Base-by-base conservation (phyloP, 2,113 vertebrate genomes). In the Rhea americana region DNA sequence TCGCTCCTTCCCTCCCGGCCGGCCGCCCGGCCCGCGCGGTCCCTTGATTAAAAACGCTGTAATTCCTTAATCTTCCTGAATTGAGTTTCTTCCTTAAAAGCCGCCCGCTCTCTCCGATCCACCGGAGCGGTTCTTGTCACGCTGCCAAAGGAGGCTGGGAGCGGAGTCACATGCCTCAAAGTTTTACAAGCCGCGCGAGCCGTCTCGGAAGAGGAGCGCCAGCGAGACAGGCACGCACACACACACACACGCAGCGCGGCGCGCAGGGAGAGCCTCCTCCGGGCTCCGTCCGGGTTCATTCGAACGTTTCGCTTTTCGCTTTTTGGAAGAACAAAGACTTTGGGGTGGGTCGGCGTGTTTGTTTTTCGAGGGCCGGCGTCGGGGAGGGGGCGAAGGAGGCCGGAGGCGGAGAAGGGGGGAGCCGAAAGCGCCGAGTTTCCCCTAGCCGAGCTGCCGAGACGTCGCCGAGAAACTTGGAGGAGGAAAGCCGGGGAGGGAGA, bases 111-210 rank as follows among this genome's bases (percentile, higher is more conserved):
- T 85, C 56, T 91, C 92, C 47, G 43, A 93, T 94, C 90, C 90
- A 85, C 91, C 88, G 73, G 75, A 56, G 67, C 73, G 66, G 95
- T 94, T 97, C 96, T 88, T 97, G 97, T 97, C 96, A 97, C 50
- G 73, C 94, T 97, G 97, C 97, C 97, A 97, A 95, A 65, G 90
- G 96, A 97, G 97, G 97, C 96, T 86, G 95, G 86, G 97, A 95
- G 93, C 94, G 87, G 95, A 91, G 96, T 97, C 97, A 97, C 97
- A 97, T 13, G 93, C 95, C 62, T 82, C 96, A 74, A 97, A 97
- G 95, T 97, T 97, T 97, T 96, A 95, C 97, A 95, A 88, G 96
- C 94, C 78, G 79, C 92, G 90, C 11, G 70, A 95, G 93, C 74
- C 63, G 86, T 48, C 91, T 93, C 91, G 94, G 95, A 91, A 97